phyloP scores from a whole-genome alignment of 2,797 vertebrate genomes.

The Tamandua tetradactyla region DNA sequence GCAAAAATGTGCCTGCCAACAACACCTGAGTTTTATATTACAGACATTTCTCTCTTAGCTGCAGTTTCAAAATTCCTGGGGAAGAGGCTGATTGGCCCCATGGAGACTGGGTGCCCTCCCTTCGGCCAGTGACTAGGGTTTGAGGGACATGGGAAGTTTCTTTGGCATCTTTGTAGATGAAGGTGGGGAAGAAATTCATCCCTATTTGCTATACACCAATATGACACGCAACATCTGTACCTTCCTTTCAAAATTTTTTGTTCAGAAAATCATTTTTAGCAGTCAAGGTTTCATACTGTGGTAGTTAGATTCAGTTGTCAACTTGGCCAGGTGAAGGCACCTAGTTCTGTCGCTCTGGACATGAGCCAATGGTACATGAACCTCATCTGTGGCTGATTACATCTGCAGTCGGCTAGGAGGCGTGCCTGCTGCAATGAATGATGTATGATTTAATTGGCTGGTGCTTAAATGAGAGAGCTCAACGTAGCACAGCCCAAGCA shows the following conservation, averaged over 20 bases:
- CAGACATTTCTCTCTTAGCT: background rate
- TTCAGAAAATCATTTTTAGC: background rate
- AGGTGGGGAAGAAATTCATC: background rate
- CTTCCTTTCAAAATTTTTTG: background rate
- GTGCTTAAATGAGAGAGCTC: no score
- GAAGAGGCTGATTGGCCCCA: background rate
- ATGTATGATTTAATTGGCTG: no score
- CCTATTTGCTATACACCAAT: background rate
- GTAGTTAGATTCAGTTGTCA: no score
- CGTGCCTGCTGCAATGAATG: no score
- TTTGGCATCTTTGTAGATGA: accelerated
- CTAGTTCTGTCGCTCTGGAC: no score
- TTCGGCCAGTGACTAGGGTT: background rate
- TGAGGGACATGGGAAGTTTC: background rate
- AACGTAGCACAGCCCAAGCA: no score
- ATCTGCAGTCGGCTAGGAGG: no score
- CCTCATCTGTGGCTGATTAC: no score
- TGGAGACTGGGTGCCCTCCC: background rate
- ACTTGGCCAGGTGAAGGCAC: no score
- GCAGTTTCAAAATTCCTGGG: background rate
- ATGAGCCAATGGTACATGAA: no score
- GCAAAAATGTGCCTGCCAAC: background rate
- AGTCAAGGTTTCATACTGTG: background rate
- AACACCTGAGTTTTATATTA: background rate
- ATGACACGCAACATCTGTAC: background rate